Percentiles rank a stretch among this genome's conserved stretches.
phyloP scores from a whole-genome alignment of 1,140 invertebrate species.

The Euura saliciscinereae region DNA sequence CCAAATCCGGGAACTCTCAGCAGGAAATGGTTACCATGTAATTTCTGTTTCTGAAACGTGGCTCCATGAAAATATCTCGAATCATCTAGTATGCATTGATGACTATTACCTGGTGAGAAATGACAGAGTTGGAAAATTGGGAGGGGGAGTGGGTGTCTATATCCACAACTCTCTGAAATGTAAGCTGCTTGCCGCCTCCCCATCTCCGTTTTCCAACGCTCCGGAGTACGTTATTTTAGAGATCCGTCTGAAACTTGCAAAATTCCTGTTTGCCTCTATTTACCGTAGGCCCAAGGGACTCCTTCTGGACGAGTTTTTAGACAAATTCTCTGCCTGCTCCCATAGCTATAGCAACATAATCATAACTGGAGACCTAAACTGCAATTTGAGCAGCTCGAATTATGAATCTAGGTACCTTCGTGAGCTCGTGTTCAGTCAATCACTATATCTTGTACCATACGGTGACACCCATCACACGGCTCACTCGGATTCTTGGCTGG shows the following conservation, averaged over 20 bases:
- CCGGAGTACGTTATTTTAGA: background rate
- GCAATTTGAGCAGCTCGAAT: background rate
- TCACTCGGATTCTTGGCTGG: background rate
- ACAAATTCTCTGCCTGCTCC: background rate
- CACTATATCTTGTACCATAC: background rate
- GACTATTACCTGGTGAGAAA: background rate
- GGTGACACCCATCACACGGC: background rate
- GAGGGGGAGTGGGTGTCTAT: background rate
- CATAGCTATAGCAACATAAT: conserved; percentile 7
- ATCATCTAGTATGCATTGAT: background rate
- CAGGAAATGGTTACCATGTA: too few relatives aligned
- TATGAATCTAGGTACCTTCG: background rate
- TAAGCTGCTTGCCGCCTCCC: background rate
- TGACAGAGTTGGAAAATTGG: background rate
- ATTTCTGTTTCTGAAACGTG: background rate
- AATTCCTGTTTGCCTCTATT: background rate
- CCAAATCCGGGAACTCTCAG: too few relatives aligned
- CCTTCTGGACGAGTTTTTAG: background rate
- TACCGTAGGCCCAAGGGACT: too few relatives aligned
- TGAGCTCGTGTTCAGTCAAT: background rate
- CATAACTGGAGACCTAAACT: background rate
- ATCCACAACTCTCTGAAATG: background rate
- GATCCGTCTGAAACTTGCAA: background rate
- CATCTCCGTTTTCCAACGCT: background rate
- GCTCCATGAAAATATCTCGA: background rate